A percentile compares a stretch with the other conserved stretches of the same genome.
Evolutionary conservation across 2,888 invertebrate genomes (phyloP).

Genomic region (Sarcophaga caerulescens): DNA sequence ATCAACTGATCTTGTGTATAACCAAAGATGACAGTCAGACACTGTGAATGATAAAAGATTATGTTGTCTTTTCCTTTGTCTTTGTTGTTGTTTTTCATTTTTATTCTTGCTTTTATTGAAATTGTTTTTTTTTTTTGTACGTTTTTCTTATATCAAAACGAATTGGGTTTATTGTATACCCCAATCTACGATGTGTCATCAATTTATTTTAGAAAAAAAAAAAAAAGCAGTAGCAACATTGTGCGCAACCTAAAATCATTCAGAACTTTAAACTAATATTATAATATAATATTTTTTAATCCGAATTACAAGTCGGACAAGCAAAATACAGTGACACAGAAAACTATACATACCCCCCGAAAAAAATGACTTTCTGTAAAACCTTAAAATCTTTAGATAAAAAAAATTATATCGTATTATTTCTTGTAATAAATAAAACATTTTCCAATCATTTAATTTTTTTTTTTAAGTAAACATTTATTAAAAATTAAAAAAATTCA

Average conservation of each 20-base stretch:
- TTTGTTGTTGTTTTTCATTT: constrained; percentile 24
- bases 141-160: neutral
- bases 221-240: neutral
- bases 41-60: constrained; percentile 56
- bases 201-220: neutral
- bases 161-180: neutral
- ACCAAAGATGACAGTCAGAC: constrained; percentile 64
- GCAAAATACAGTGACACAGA: too few relatives aligned
- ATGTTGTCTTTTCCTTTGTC: constrained; percentile 44
- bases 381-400: too few relatives aligned
- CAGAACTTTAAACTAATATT: too few relatives aligned
- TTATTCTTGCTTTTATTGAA: constrained; percentile 8
- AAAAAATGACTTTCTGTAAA: too few relatives aligned
- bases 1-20: constrained; percentile 63
- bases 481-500: too few relatives aligned
- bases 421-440: too few relatives aligned
- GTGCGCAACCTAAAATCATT: neutral
- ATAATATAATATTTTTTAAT: too few relatives aligned
- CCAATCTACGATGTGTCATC: neutral
- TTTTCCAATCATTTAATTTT: too few relatives aligned
- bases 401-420: too few relatives aligned
- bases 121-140: neutral
- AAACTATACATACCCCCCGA: too few relatives aligned
- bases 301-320: too few relatives aligned
- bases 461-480: too few relatives aligned